phyloP scores from a whole-genome alignment of 2,113 vertebrate species.

The Coracopsis vasa region DNA sequence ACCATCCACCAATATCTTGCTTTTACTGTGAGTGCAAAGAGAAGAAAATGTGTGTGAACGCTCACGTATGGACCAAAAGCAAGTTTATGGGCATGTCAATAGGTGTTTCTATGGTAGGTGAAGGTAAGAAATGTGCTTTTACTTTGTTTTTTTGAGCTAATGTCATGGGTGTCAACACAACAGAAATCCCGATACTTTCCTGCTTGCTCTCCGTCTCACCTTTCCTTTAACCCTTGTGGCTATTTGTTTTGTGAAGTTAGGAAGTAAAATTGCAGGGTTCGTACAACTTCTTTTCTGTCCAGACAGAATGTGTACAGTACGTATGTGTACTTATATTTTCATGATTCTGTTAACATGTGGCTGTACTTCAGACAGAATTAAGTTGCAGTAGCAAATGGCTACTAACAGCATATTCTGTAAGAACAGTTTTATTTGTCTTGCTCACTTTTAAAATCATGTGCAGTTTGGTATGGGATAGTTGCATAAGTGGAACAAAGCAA shows the following conservation, averaged over 20 bases:
- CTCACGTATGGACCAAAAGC: constrained; percentile 97
- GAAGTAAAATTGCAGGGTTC: neutral
- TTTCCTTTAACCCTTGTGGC: neutral
- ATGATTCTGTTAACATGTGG: neutral
- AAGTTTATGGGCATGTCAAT: constrained; percentile 99
- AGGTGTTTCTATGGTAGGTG: constrained; percentile 96
- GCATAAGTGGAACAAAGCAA: neutral
- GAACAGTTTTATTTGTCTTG: neutral
- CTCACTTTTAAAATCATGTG: neutral
- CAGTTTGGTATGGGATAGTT: neutral
- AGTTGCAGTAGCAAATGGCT: neutral
- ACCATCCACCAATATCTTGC: constrained; percentile 92
- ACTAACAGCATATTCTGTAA: neutral
- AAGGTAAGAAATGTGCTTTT: constrained; percentile 81
- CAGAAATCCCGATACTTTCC: neutral
- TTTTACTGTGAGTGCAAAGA: constrained; percentile 97
- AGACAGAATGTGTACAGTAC: neutral
- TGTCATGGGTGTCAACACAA: neutral
- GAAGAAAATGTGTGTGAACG: constrained; percentile 87
- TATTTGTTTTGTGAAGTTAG: neutral
- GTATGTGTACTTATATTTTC: neutral
- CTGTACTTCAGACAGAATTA: neutral
- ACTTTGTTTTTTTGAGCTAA: neutral
- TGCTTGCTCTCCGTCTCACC: neutral
- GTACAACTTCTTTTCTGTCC: neutral